Percentiles rank a stretch among this genome's conserved stretches.
Conservation (phyloP, 2,797 vertebrate species). For the Myotis pilosus region DNA sequence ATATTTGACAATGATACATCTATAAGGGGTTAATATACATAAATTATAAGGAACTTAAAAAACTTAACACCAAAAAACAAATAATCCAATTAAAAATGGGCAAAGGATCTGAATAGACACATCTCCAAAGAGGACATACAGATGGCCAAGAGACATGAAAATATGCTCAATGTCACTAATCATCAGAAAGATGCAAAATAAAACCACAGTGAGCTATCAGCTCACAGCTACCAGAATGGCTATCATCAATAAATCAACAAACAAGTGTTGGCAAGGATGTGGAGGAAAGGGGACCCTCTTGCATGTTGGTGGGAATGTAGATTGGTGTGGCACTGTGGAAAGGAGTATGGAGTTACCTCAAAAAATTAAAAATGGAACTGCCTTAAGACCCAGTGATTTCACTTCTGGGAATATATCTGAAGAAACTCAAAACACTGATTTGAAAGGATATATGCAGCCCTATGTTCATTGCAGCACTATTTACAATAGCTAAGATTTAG, state of each 20-base stretch:
- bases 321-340: not conserved
- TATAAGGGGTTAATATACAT: not conserved
- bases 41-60: not conserved
- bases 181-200: not conserved
- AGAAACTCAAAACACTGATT: not conserved
- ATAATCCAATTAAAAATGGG: not conserved
- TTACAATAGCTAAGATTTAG: not conserved
- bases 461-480: not conserved
- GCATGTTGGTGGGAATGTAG: not conserved
- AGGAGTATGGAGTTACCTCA: not conserved
- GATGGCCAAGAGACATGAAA: not conserved
- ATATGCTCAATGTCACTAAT: not conserved
- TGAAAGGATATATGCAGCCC: not conserved
- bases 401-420: not conserved
- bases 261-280: not conserved
- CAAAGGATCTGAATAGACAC: not conserved
- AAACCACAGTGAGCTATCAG: not conserved
- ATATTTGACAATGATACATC: not conserved
- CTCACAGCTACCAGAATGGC: not conserved
- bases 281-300: not conserved
- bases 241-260: not conserved
- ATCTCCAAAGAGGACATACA: not conserved
- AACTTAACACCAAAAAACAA: not conserved
- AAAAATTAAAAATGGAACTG: not conserved
- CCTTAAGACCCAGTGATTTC: not conserved